Evolutionary conservation across 2,797 vertebrate genomes (phyloP).

Genomic region (Meriones psammophilus): DNA sequence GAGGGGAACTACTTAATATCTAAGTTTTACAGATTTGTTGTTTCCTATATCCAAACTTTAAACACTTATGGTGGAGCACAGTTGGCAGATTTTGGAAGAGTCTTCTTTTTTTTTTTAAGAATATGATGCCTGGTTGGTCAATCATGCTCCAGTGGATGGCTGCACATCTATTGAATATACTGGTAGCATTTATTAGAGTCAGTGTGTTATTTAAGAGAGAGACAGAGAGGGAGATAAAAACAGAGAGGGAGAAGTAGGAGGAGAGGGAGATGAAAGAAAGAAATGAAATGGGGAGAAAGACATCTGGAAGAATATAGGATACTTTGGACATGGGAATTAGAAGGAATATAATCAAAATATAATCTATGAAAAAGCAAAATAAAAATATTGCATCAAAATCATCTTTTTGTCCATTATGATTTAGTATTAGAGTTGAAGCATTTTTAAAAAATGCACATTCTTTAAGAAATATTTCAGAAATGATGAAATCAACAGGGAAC

Average conservation of each 20-base stretch:
- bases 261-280: background rate
- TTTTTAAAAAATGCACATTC: background rate
- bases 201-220: background rate
- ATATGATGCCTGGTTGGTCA: background rate
- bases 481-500: background rate
- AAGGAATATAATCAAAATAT: background rate
- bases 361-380: background rate
- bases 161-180: too few species aligned
- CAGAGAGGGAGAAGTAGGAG: background rate
- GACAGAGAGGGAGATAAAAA: too few species aligned
- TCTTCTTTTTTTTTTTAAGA: background rate
- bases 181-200: background rate
- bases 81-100: background rate
- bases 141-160: background rate
- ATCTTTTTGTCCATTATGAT: background rate
- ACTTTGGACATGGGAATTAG: background rate
- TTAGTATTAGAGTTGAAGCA: background rate
- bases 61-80: background rate
- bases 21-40: background rate
- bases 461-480: conserved; percentile 51
- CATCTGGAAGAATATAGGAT: background rate
- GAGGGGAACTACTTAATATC: background rate
- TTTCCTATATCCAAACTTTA: background rate
- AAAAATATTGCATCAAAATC: background rate
- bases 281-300: background rate